These are phyloP conservation scores for Clusia tigrina DNA, from an alignment of 2,888 invertebrate genomes.

Conservation along the genomic window DNA sequence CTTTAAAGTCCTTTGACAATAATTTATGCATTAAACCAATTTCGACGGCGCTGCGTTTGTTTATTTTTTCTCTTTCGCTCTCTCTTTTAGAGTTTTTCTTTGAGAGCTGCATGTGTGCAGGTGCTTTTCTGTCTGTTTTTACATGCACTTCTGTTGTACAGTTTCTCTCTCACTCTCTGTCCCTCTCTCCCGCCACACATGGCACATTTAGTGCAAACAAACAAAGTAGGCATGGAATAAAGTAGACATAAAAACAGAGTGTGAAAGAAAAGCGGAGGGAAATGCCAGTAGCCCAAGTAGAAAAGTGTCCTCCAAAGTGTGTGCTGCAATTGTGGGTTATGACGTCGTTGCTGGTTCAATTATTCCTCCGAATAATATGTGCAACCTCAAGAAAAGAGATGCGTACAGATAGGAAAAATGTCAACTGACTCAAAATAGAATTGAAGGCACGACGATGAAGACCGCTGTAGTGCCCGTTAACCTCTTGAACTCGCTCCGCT, in stretches of 20 bases:
- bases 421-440: too few relatives aligned
- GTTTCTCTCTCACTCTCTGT: background rate
- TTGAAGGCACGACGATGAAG: background rate
- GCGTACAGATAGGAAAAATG: too few relatives aligned
- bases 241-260: background rate
- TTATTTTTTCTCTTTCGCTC: background rate
- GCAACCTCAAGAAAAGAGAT: slow-evolving; percentile 13
- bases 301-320: slow-evolving; percentile 15
- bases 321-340: slow-evolving; percentile 19
- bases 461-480: slow-evolving; percentile 17
- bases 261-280: too few relatives aligned
- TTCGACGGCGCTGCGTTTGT: background rate
- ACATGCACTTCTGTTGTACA: background rate
- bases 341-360: slow-evolving; percentile 16
- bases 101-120: too few relatives aligned
- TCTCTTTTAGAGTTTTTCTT: background rate
- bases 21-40: slow-evolving; percentile 9
- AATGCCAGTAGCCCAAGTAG: too few relatives aligned
- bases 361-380: background rate
- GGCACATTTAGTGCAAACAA: background rate
- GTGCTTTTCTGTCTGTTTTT: background rate
- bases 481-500: slow-evolving; percentile 18
- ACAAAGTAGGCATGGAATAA: background rate
- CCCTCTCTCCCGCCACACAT: background rate
- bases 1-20: slow-evolving; percentile 12